Evolutionary conservation across 1,140 invertebrate species (phyloP).

Genomic region (Linepithema humile): DNA sequence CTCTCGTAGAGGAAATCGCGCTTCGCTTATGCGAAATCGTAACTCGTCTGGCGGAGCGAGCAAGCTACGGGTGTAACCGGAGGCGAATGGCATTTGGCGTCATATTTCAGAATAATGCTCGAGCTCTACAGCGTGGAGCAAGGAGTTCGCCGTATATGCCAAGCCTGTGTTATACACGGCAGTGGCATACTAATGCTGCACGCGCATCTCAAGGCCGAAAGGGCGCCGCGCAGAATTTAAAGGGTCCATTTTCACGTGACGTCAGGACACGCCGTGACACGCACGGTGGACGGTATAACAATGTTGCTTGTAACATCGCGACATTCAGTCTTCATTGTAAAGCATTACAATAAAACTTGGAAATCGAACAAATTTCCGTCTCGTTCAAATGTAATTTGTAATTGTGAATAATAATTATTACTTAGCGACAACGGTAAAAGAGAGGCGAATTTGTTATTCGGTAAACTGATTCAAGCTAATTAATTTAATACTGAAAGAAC

Average conservation of each 20-base stretch:
- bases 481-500: too few relatives aligned
- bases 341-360: not conserved
- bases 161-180: constrained; percentile 43
- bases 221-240: constrained; percentile 25
- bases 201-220: constrained; percentile 30
- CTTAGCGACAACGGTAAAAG: too few relatives aligned
- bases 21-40: constrained; percentile 63
- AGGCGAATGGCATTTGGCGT: constrained; percentile 75
- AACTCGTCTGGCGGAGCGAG: constrained; percentile 62
- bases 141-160: constrained; percentile 37
- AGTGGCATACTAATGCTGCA: constrained; percentile 70
- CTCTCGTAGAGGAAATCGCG: constrained; percentile 1
- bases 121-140: constrained; percentile 61
- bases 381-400: too few relatives aligned
- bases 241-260: constrained; percentile 8
- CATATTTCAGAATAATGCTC: constrained; percentile 78
- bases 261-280: not conserved
- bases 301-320: not conserved
- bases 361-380: too few relatives aligned
- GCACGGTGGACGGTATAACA: not conserved
- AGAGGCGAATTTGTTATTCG: too few relatives aligned
- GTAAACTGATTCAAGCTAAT: too few relatives aligned
- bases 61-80: constrained; percentile 68
- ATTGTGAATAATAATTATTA: too few relatives aligned
- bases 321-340: not conserved